Evolutionary conservation across 2,888 invertebrate species (phyloP).

Genomic region (Anthrax anthrax): DNA sequence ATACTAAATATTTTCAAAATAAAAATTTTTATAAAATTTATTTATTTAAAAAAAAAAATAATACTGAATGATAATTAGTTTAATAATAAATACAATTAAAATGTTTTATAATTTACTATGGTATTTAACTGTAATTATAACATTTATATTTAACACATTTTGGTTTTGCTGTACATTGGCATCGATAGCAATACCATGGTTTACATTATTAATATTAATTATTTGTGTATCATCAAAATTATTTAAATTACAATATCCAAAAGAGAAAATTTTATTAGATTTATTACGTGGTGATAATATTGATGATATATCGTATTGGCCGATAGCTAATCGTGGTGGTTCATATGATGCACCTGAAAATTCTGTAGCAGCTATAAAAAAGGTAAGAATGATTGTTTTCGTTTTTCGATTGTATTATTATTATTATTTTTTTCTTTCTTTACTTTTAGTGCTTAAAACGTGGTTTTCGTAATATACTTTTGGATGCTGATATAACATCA

Average conservation of each 20-base stretch:
- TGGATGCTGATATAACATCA: constrained; percentile 29
- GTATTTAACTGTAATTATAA: constrained; percentile 25
- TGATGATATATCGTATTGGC: constrained; percentile 31
- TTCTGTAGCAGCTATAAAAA: constrained; percentile 30
- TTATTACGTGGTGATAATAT: constrained; percentile 23
- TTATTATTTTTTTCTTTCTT: constrained; percentile 6
- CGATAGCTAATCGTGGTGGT: constrained; percentile 32
- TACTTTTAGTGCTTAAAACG: constrained; percentile 24
- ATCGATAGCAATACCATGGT: constrained; percentile 29
- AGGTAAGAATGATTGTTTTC: constrained; percentile 17
- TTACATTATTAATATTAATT: constrained; percentile 25
- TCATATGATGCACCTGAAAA: constrained; percentile 34
- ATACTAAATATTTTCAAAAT: no score
- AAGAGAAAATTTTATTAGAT: constrained; percentile 26
- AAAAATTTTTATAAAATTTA: no score
- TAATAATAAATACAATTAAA: constrained; percentile 16
- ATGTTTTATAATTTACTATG: constrained; percentile 32
- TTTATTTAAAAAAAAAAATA: no score
- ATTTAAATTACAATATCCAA: constrained; percentile 28
- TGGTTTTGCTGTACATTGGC: constrained; percentile 32
- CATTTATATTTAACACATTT: constrained; percentile 30
- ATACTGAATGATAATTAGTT: no score
- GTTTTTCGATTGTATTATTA: not conserved
- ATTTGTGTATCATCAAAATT: constrained; percentile 32
- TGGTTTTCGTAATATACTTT: constrained; percentile 29